phyloP scores from a whole-genome alignment of 2,888 invertebrate genomes.

The Drosophila falleni region DNA sequence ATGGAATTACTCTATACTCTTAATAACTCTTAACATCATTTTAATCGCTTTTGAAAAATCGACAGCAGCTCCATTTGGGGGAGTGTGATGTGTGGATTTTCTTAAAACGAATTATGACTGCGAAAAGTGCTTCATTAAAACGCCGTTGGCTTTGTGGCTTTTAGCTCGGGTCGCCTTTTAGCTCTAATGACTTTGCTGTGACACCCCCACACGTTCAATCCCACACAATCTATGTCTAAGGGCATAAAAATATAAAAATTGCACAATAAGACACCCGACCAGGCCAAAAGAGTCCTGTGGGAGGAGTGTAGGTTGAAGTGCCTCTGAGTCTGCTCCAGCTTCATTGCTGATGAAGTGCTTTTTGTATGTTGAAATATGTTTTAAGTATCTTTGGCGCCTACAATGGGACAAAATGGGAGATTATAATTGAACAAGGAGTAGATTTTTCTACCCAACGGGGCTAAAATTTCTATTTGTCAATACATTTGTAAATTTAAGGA shows the following conservation, averaged over 20 bases:
- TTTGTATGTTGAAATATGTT: slow-evolving; percentile 57
- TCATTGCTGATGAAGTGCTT: slow-evolving; percentile 68
- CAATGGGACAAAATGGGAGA: slow-evolving; percentile 30
- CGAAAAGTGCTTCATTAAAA: slow-evolving; percentile 76
- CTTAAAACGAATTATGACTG: slow-evolving; percentile 71
- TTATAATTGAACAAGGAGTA: background rate
- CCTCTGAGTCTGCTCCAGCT: slow-evolving; percentile 39
- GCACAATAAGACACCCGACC: slow-evolving; percentile 57
- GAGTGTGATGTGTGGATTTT: slow-evolving; percentile 52
- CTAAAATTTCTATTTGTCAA: background rate
- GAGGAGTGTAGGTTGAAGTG: slow-evolving; percentile 15
- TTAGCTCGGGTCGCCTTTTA: slow-evolving; percentile 61
- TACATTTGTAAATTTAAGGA: background rate
- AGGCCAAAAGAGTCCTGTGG: slow-evolving; percentile 8
- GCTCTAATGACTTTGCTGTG: slow-evolving; percentile 70
- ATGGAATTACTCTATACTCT: slow-evolving; percentile 22
- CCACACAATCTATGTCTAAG: slow-evolving; percentile 28
- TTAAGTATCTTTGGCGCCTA: slow-evolving; percentile 63
- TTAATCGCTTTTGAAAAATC: slow-evolving; percentile 47
- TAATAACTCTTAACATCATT: slow-evolving; percentile 5
- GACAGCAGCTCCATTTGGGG: background rate
- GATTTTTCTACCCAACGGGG: background rate
- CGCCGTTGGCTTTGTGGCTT: slow-evolving; percentile 61
- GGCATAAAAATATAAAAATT: slow-evolving; percentile 39
- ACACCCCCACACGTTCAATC: slow-evolving; percentile 3